Evolutionary conservation across 1,140 invertebrate genomes (phyloP), one percentile per base, ranked within the genome.

Genomic region (Pseudomyrmex concolor): DNA sequence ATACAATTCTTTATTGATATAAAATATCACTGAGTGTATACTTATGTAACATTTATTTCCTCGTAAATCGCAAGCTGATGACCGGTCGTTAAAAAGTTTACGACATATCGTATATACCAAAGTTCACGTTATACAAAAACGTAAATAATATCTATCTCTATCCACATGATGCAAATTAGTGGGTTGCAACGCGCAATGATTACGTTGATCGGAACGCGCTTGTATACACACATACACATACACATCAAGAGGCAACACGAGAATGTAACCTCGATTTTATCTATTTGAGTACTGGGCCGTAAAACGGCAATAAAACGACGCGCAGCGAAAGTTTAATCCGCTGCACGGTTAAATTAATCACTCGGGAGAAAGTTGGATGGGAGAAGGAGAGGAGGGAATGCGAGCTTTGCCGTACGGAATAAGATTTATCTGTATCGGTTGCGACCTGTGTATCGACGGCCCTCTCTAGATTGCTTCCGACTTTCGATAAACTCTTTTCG

Each of bases 391-490:
- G 73, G 66, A 54, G 48, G 43, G 73, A 66, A 80, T 43, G 54
- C 17, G 76, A 48, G 34, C 34, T 34, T 34, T 34, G 34, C 34
- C 34, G 34, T 34, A 34, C 34, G 66, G 43, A 80, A 70, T 71
- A 80, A 80, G 76, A 80, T 80, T 80, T 80, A 80, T 71, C 54
- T 80, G 76, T 80, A 71, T 80, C 76, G 66, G 76, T 80, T 80
- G 76, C 54, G 76, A 80, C 34, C 63, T 70, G 66, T 71, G 76
- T 80, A 80, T 80, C 76, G 54, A 55, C 54, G 34, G 34, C 34
- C 34, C 34, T 66, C 71, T 71, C 22, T 80, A 80, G 68, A 80
- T 80, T 80, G 76, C 76, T 71, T 80, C 76, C 76, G 76, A 80
- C 76, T 80, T 71, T 74, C 70, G 71, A 74, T 74, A 74, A 82